Percentiles rank a stretch among this genome's conserved stretches.
These are phyloP conservation scores for Timandra comae DNA, from an alignment of 2,888 invertebrate genomes.

Conservation along the genomic window DNA sequence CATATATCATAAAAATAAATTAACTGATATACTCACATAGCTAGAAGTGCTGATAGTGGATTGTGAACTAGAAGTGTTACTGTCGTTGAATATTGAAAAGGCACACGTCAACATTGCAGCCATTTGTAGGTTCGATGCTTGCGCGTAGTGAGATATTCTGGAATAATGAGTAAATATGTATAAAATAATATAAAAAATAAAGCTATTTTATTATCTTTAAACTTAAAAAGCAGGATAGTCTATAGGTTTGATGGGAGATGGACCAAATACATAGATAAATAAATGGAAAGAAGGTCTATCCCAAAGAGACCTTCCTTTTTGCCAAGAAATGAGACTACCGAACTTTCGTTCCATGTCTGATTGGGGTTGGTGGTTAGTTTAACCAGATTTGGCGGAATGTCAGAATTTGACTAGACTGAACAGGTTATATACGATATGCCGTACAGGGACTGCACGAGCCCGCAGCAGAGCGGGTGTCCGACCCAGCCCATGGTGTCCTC, in stretches of 20 bases:
- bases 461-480: slow-evolving; percentile 90
- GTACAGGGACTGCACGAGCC: slow-evolving; percentile 90
- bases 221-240: too few relatives aligned
- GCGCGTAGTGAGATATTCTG: slow-evolving; percentile 88
- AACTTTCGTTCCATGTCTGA: too few relatives aligned
- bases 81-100: slow-evolving; percentile 82
- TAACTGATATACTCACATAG: slow-evolving; percentile 56
- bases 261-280: too few relatives aligned
- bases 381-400: too few relatives aligned
- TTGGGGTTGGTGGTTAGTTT: too few relatives aligned
- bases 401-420: too few relatives aligned
- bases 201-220: too few relatives aligned
- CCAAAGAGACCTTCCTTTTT: too few relatives aligned
- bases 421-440: too few relatives aligned
- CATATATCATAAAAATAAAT: too few relatives aligned
- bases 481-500: slow-evolving; percentile 87
- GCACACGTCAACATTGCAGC: slow-evolving; percentile 95
- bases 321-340: slow-evolving; percentile 7
- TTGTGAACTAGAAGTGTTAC: slow-evolving; percentile 70
- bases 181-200: not conserved
- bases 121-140: slow-evolving; percentile 91
- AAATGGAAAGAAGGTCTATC: too few relatives aligned
- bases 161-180: slow-evolving; percentile 25
- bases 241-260: too few relatives aligned
- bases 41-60: slow-evolving; percentile 72